Evolutionary conservation across 2,888 invertebrate genomes (phyloP).

Genomic region (Athalia cordata): DNA sequence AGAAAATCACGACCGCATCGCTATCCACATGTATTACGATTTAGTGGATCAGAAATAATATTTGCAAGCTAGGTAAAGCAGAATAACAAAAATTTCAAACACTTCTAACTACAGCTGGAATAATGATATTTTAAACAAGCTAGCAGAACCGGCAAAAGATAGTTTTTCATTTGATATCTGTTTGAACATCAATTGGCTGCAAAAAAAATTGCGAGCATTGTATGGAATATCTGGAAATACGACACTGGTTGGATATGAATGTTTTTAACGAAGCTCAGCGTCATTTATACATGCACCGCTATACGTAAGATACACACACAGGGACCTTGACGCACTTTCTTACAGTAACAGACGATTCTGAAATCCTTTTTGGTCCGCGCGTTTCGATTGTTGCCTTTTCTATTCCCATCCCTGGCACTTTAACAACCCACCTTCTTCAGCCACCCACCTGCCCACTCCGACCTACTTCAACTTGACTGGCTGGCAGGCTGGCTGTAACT

Average conservation of each 20-base stretch:
- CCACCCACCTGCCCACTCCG: constrained; percentile 37
- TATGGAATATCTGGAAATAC: too few relatives aligned
- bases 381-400: constrained; percentile 27
- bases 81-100: constrained; percentile 32
- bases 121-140: constrained; percentile 15
- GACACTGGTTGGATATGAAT: too few relatives aligned
- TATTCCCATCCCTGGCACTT: constrained; percentile 23
- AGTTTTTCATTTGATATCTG: too few relatives aligned
- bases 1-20: neutral
- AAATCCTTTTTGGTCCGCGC: constrained; percentile 35
- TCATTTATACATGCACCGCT: too few relatives aligned
- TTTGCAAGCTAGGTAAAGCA: constrained; percentile 11
- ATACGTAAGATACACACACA: neutral
- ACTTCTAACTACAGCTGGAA: neutral
- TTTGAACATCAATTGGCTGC: too few relatives aligned
- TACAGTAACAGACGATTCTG: constrained; percentile 33
- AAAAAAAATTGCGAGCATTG: too few relatives aligned
- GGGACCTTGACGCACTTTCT: neutral
- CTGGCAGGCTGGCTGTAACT: constrained; percentile 15
- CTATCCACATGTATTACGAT: neutral
- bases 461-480: constrained; percentile 42
- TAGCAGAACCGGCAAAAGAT: neutral
- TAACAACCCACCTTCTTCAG: constrained; percentile 7
- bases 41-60: constrained; percentile 3
- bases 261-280: too few relatives aligned